Evolutionary conservation across 2,113 vertebrate genomes (phyloP).

Genomic region (Istiophorus platypterus): DNA sequence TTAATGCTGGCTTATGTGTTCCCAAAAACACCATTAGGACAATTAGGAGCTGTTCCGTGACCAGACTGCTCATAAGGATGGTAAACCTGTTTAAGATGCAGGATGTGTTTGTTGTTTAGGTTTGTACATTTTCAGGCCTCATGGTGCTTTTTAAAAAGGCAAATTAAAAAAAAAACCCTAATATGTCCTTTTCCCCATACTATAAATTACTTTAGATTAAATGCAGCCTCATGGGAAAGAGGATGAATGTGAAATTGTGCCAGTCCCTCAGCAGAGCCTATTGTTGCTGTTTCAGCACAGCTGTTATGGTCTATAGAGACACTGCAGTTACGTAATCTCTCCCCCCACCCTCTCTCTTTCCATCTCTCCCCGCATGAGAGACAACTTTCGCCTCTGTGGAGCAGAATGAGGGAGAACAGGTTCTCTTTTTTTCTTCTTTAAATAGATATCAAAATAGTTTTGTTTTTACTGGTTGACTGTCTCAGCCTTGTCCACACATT

Average conservation of each 20-base stretch:
- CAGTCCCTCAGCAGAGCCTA: slow-evolving; percentile 41
- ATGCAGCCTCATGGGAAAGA: slow-evolving; percentile 47
- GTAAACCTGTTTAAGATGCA: slow-evolving; percentile 17
- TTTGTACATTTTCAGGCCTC: neutral
- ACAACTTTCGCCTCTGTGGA: slow-evolving; percentile 24
- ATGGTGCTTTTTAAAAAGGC: neutral
- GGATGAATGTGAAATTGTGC: slow-evolving; percentile 41
- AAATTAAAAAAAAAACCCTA: slow-evolving; percentile 3
- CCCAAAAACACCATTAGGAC: slow-evolving; percentile 39
- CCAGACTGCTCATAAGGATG: slow-evolving; percentile 21
- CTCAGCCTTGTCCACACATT: neutral
- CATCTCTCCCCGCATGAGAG: slow-evolving; percentile 8
- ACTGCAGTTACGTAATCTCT: slow-evolving; percentile 52
- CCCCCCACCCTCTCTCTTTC: neutral
- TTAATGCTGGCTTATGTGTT: slow-evolving; percentile 11
- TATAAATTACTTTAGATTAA: slow-evolving; percentile 46
- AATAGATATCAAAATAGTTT: neutral
- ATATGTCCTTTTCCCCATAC: slow-evolving; percentile 4
- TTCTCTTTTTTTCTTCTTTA: neutral
- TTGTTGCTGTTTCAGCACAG: slow-evolving; percentile 63
- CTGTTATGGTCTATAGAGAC: slow-evolving; percentile 42
- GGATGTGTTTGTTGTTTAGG: neutral
- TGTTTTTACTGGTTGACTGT: neutral
- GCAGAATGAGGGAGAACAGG: slow-evolving; percentile 25
- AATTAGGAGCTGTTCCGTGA: slow-evolving; percentile 54